Evolutionary conservation across 2,797 vertebrate genomes (phyloP).

Genomic region (Pseudochirops corinnae): DNA sequence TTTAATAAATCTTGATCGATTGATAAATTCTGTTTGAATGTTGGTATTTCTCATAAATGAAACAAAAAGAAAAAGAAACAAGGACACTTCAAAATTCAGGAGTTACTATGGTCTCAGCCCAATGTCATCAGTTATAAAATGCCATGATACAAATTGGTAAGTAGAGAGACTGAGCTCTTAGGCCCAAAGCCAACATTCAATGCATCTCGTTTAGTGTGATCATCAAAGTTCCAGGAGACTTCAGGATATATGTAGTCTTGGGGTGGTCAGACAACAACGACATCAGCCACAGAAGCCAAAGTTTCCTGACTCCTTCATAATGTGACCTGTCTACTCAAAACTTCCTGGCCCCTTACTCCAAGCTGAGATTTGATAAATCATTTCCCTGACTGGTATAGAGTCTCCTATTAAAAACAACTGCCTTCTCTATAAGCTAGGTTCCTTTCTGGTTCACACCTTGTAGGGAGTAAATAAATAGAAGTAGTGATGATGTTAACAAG

Average conservation of each 20-base stretch:
- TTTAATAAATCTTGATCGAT: neutral
- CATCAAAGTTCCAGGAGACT: neutral
- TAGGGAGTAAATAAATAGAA: neutral
- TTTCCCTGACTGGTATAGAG: neutral
- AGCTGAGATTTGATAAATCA: neutral
- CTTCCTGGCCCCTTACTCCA: neutral
- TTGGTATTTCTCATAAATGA: neutral
- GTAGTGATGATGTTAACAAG: neutral
- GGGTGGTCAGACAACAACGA: neutral
- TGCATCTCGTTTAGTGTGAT: neutral
- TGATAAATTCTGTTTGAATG: neutral
- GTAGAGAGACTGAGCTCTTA: neutral
- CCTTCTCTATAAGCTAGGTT: neutral
- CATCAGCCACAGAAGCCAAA: neutral
- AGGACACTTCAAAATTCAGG: neutral
- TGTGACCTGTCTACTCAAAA: neutral
- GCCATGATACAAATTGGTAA: neutral
- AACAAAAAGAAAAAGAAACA: neutral
- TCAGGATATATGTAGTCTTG: neutral
- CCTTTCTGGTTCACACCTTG: slow-evolving; percentile 17
- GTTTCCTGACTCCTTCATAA: neutral
- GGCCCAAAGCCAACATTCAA: neutral
- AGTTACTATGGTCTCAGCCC: neutral
- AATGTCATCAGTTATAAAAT: neutral
- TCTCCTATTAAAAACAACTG: neutral